Evolutionary conservation across 2,113 vertebrate species (phyloP), one percentile per base, ranked within the genome.

Genomic region (Siniperca chuatsi): DNA sequence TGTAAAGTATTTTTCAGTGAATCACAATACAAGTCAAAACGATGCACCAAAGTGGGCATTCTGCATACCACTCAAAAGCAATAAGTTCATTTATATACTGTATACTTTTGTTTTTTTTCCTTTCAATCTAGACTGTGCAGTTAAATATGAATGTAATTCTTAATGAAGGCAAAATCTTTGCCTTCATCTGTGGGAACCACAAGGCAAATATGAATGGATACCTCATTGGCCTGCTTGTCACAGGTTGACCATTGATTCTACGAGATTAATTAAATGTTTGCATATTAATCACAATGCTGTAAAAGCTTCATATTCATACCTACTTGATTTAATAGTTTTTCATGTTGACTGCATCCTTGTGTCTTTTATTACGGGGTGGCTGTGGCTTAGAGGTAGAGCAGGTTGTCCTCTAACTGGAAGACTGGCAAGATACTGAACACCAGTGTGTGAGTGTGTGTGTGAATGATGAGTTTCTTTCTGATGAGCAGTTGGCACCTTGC

Each of bases 241-340:
- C 3, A 1, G 60, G 25, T 29, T 60, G 58, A 15, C 20, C 20
- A 65, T 23, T 65, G 2, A 42, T 62, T 62, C 16, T 35, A 37
- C 23, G 62, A 65, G 37, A 65, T 23, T 65, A 42, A 65, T 40
- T 40, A 65, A 64, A 64, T 5, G 61, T 64, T 60, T 60, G 25
- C 58, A 29, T 33, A 60, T 60, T 40, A 29, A 64, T 21, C 61
- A 64, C 11, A 18, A 48, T 46, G 44, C 10, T 46, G 10, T 46
- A 46, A 48, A 64, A 37, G 64, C 64, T n/a, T 67, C 16, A 64
- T 29, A 44, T 67, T 78, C 54, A 29, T 54, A 78, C 54, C 35
- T n/a, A 77, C 13, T 50, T 55, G 40, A 42, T 64, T 50, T 37
- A 37, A 50, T 66, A 42, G 40, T 57, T 67, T 29, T 20, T n/a